These are phyloP conservation scores for Urocitellus parryii DNA, from an alignment of 2,113 vertebrate genomes.

Conservation along the genomic window DNA sequence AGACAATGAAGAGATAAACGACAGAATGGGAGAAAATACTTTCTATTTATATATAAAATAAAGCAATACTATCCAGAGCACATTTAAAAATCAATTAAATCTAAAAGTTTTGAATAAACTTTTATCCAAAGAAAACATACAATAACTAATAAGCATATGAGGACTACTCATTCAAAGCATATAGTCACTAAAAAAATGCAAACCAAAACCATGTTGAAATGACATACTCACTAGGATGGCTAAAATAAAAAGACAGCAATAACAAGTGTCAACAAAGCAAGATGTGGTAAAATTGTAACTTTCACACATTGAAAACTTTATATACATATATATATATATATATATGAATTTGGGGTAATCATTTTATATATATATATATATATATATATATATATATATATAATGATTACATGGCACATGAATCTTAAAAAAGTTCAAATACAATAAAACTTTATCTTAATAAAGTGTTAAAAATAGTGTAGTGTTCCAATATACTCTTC, in stretches of 20 bases:
- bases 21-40: too few species aligned
- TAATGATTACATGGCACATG: background rate
- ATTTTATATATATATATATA: too few species aligned
- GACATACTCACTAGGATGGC: background rate
- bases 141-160: background rate
- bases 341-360: too few species aligned
- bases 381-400: too few species aligned
- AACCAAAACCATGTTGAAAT: background rate
- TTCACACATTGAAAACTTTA: background rate
- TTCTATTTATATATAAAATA: background rate
- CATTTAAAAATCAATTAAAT: background rate
- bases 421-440: background rate
- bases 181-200: background rate
- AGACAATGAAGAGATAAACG: too few species aligned
- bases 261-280: background rate
- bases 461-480: background rate
- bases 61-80: background rate
- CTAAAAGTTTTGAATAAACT: background rate
- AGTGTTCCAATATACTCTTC: background rate
- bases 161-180: background rate
- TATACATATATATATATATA: too few species aligned
- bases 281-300: background rate
- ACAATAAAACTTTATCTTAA: background rate
- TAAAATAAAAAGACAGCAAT: background rate
- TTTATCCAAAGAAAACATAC: background rate